phyloP scores from a whole-genome alignment of 2,113 vertebrate species.

The Rhagologus leucostigma region DNA sequence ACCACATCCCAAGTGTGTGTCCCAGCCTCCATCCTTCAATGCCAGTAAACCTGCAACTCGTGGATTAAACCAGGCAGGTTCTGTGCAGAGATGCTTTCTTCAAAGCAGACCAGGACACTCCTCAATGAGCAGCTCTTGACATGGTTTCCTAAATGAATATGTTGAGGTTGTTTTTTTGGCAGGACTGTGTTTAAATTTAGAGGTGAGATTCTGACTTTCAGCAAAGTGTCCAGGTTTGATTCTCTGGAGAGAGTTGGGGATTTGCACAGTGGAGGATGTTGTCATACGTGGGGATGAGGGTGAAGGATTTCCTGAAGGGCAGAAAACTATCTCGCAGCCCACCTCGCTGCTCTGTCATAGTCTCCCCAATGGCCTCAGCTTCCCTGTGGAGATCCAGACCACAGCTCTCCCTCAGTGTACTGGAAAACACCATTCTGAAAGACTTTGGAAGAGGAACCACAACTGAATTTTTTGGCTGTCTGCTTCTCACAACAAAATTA shows the following conservation, averaged over 20 bases:
- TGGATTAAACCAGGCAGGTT: fast-evolving
- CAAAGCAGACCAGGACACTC: neutral
- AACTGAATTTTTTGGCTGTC: neutral
- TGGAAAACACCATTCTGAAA: neutral
- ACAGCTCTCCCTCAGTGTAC: neutral
- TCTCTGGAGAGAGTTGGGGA: neutral
- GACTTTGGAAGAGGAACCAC: neutral
- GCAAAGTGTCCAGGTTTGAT: neutral
- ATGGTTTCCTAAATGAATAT: neutral
- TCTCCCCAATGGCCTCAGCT: neutral
- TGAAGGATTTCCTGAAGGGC: neutral
- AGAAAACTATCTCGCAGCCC: neutral
- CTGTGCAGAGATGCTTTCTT: neutral
- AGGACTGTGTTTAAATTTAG: neutral
- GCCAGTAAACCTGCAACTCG: neutral
- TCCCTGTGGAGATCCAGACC: neutral
- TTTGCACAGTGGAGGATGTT: neutral
- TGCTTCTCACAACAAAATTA: neutral
- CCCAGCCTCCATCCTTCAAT: neutral
- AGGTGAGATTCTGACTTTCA: neutral
- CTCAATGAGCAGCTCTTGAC: neutral
- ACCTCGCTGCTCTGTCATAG: neutral
- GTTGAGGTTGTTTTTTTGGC: neutral
- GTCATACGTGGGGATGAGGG: neutral
- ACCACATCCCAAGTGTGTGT: neutral